Conservation (phyloP, 2,888 invertebrate species). For the Pterobdella sp. region DNA sequence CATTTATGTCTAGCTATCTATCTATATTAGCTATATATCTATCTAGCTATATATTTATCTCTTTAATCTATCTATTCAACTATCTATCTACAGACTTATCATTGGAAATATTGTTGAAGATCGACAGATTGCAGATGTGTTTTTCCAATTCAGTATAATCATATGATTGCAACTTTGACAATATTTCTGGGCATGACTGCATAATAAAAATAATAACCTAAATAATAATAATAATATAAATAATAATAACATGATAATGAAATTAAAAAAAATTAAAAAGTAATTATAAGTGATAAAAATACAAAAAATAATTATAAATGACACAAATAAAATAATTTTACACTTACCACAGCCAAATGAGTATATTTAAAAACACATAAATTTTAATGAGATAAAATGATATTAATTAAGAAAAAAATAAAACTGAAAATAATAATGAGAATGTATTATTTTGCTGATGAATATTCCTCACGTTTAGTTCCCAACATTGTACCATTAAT, state of each 20-base stretch:
- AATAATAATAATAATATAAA: not conserved
- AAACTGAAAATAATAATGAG: too few species aligned
- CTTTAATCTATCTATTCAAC: not conserved
- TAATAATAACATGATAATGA: constrained; percentile 7
- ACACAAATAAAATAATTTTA: too few species aligned
- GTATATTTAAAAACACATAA: not conserved
- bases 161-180: constrained; percentile 57
- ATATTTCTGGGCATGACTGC: constrained; percentile 32
- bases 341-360: too few species aligned
- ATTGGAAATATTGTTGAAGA: constrained; percentile 85
- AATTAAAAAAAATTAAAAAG: too few species aligned
- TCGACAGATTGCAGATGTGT: constrained; percentile 79
- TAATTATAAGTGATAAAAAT: too few species aligned
- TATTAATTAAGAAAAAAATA: too few species aligned
- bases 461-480: constrained; percentile 2
- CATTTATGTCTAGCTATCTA: too few species aligned
- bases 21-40: too few species aligned
- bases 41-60: too few species aligned
- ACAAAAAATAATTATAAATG: too few species aligned
- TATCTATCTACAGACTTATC: constrained; percentile 61
- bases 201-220: not conserved
- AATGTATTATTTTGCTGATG: not conserved
- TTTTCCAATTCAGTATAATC: constrained; percentile 85
- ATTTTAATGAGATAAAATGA: not conserved
- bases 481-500: too few species aligned